phyloP scores from a whole-genome alignment of 2,113 vertebrate species.

The Neopipo cinnamomea region DNA sequence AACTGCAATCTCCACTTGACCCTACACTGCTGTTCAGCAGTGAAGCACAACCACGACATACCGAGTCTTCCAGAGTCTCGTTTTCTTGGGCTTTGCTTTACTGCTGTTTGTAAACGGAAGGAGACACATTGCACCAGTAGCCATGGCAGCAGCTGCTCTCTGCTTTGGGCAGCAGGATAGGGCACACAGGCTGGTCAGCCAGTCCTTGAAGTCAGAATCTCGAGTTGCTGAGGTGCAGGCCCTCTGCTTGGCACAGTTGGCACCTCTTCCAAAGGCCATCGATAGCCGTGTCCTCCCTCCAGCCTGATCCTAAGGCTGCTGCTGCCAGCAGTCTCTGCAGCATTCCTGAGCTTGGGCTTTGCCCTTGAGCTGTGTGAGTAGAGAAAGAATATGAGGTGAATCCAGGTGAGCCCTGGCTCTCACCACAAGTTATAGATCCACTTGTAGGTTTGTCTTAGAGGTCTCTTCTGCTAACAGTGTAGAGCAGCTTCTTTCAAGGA shows the following conservation, averaged over 20 bases:
- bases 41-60: background rate
- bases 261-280: background rate
- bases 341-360: background rate
- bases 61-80: background rate
- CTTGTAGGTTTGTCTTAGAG: background rate
- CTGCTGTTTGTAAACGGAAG: background rate
- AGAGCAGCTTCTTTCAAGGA: background rate
- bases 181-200: background rate
- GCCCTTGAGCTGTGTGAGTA: background rate
- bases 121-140: background rate
- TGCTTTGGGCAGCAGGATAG: background rate
- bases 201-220: background rate
- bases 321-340: background rate
- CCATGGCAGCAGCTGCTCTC: background rate
- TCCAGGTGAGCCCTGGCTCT: background rate
- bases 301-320: background rate
- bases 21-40: background rate
- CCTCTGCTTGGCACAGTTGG: background rate
- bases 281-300: background rate
- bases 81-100: background rate
- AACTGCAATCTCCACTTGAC: constrained; percentile 23
- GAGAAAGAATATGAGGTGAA: background rate
- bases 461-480: background rate
- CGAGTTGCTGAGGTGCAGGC: background rate
- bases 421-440: fast-evolving